Conservation (phyloP, 2,797 vertebrate species). For the Benthosema pterotum region DNA sequence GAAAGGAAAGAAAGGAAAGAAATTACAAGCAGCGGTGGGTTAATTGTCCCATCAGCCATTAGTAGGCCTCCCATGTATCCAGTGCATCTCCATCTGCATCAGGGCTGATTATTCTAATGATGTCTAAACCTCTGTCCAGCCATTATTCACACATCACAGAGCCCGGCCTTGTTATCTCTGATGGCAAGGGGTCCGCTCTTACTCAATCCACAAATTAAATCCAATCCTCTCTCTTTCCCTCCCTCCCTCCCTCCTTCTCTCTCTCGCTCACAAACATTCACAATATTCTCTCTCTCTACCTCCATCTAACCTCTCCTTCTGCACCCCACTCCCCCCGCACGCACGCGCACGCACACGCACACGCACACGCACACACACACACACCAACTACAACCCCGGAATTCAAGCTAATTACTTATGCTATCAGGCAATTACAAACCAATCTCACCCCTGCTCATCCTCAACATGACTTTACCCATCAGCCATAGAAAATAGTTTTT, state of each 20-base stretch:
- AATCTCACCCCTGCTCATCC: conserved; percentile 24
- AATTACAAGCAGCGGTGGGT: conserved; percentile 33
- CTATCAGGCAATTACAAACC: conserved; percentile 49
- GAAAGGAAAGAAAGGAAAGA: conserved; percentile 15
- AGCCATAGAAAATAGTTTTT: conserved; percentile 42
- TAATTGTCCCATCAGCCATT: conserved; percentile 48
- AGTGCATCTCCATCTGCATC: conserved; percentile 49
- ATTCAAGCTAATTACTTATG: conserved; percentile 53
- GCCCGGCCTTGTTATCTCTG: conserved; percentile 62
- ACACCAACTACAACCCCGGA: conserved; percentile 37
- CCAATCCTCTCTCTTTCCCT: conserved; percentile 21
- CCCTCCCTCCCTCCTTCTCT: neutral
- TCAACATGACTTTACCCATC: conserved; percentile 31
- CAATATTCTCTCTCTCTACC: too few species aligned
- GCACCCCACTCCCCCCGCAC: too few species aligned
- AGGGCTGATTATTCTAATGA: conserved; percentile 72
- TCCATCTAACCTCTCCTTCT: too few species aligned
- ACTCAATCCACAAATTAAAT: conserved; percentile 67
- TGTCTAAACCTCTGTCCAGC: conserved; percentile 65
- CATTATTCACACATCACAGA: conserved; percentile 70
- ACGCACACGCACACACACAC: neutral
- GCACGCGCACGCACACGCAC: too few species aligned
- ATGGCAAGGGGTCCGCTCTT: conserved; percentile 58
- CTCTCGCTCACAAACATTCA: conserved; percentile 17
- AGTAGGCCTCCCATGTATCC: conserved; percentile 35